These are phyloP conservation scores for Psilopogon haemacephalus DNA, from an alignment of 2,113 vertebrate species.

Conservation along the genomic window DNA sequence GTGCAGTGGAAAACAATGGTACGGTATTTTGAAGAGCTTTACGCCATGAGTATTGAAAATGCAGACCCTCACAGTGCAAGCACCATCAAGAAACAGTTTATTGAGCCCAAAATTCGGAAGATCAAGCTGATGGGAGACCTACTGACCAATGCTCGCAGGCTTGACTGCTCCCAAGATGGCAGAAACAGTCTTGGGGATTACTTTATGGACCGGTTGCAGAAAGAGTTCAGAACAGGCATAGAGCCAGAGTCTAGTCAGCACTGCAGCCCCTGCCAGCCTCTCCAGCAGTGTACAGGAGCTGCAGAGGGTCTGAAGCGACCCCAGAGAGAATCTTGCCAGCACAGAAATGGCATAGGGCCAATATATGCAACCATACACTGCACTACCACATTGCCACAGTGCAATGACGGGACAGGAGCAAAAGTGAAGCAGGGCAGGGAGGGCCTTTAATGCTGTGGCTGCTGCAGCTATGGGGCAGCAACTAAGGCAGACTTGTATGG, in stretches of 20 bases:
- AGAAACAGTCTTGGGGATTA: slow-evolving; percentile 78
- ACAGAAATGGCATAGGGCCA: slow-evolving; percentile 37
- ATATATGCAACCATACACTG: slow-evolving; percentile 45
- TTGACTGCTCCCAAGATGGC: slow-evolving; percentile 72
- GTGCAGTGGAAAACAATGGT: slow-evolving; percentile 76
- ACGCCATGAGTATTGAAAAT: slow-evolving; percentile 68
- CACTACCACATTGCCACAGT: not conserved
- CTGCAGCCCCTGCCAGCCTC: not conserved
- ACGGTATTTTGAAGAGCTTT: slow-evolving; percentile 74
- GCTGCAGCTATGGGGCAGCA: not conserved
- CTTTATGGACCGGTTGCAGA: slow-evolving; percentile 76
- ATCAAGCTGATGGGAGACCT: slow-evolving; percentile 80
- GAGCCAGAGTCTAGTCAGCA: slow-evolving; percentile 18
- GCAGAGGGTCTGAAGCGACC: not conserved
- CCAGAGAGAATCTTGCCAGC: slow-evolving; percentile 16
- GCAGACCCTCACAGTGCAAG: slow-evolving; percentile 75
- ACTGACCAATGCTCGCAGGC: slow-evolving; percentile 73
- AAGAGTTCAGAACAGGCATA: slow-evolving; percentile 63
- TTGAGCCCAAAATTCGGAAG: slow-evolving; percentile 68
- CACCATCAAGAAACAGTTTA: slow-evolving; percentile 75
- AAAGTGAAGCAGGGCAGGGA: slow-evolving; percentile 45
- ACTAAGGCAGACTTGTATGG: not conserved
- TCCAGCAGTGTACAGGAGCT: slow-evolving; percentile 34
- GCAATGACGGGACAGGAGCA: not conserved
- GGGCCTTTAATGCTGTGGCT: not conserved